Percentiles rank a stretch among this genome's conserved stretches.
Evolutionary conservation across 2,888 invertebrate species (phyloP).

Genomic region (Drosophila lacicola): DNA sequence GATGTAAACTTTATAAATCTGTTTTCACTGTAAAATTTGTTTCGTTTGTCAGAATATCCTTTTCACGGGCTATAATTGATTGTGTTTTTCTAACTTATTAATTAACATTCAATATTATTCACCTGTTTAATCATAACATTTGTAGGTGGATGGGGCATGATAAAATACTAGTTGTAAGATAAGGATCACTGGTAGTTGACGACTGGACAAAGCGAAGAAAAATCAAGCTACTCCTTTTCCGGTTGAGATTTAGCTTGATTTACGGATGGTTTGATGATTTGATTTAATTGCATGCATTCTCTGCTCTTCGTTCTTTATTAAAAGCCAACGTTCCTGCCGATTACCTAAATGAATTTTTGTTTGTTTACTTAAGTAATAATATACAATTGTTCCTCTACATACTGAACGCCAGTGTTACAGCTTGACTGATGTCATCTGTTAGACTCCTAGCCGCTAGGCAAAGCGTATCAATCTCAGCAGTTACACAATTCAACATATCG

Average conservation of each 20-base stretch:
- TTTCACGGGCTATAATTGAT: no score
- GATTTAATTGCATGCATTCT: neutral
- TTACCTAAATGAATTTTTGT: neutral
- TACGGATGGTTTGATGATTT: no score
- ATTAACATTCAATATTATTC: no score
- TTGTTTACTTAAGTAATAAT: neutral
- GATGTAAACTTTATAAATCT: no score
- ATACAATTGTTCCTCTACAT: neutral
- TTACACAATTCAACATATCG: conserved; percentile 48
- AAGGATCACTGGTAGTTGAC: no score
- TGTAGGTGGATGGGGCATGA: no score
- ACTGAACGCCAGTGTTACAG: conserved; percentile 5
- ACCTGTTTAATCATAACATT: no score
- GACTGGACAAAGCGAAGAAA: neutral
- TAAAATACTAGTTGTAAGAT: no score
- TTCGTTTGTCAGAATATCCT: no score
- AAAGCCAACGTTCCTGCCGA: neutral
- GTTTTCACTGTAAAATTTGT: no score
- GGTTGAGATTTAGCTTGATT: neutral
- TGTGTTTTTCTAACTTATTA: no score
- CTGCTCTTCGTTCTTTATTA: neutral
- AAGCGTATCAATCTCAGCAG: neutral
- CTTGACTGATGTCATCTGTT: neutral
- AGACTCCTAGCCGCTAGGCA: neutral
- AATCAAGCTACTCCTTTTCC: neutral